These are phyloP conservation scores for Trialeurodes vaporariorum DNA, from an alignment of 1,140 invertebrate genomes.

Conservation along the genomic window DNA sequence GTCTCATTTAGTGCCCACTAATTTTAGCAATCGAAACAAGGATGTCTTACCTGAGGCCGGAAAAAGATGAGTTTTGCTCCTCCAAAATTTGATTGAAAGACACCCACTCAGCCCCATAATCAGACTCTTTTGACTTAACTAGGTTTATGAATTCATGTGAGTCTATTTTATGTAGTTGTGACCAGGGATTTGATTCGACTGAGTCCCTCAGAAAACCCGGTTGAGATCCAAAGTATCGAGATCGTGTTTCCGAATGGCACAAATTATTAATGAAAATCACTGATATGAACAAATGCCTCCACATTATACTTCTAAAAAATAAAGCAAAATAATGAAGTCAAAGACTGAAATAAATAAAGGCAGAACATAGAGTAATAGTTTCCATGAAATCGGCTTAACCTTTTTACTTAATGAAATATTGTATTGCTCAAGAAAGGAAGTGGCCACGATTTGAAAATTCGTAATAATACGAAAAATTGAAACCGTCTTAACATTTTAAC, in stretches of 20 bases:
- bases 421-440: no score
- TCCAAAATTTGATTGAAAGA: not conserved
- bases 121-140: not conserved
- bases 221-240: not conserved
- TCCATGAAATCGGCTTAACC: no score
- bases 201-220: not conserved
- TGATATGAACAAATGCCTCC: not conserved
- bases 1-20: not conserved
- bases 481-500: no score
- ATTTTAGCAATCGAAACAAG: no score
- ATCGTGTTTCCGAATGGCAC: not conserved
- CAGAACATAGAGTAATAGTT: no score
- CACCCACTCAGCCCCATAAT: not conserved
- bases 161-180: no score
- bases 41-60: not conserved
- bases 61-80: not conserved
- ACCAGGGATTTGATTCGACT: not conserved
- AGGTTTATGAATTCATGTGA: not conserved
- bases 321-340: no score
- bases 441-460: no score
- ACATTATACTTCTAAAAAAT: not conserved
- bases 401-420: no score
- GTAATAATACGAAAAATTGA: no score
- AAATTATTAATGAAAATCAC: not conserved
- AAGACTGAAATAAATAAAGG: no score